Percentiles rank a stretch among this genome's conserved stretches.
Evolutionary conservation across 1,140 invertebrate species (phyloP).

Genomic region (Pogonus chalceus): DNA sequence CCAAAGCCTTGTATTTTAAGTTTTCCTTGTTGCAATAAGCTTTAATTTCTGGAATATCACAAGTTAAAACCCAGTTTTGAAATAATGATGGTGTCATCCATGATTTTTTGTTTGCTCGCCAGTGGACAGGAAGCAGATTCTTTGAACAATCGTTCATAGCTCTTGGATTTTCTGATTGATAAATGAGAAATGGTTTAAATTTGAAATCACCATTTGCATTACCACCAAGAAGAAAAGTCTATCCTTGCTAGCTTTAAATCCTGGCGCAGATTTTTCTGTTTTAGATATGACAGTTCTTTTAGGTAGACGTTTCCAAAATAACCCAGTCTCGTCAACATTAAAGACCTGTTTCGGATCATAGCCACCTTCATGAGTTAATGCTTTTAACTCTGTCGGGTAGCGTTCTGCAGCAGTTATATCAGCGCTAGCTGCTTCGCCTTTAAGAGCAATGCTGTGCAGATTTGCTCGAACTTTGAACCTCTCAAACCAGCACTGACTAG

Average conservation of each 20-base stretch:
- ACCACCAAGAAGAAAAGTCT: slow-evolving; percentile 34
- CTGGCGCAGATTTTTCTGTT: slow-evolving; percentile 31
- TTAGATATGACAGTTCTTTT: slow-evolving; percentile 32
- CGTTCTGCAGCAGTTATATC: slow-evolving; percentile 26
- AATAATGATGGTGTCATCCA: slow-evolving; percentile 34
- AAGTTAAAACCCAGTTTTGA: slow-evolving; percentile 31
- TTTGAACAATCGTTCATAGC: slow-evolving; percentile 26
- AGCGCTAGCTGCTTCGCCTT: slow-evolving; percentile 28
- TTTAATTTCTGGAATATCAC: slow-evolving; percentile 28
- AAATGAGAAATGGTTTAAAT: slow-evolving; percentile 38
- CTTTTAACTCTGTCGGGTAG: slow-evolving; percentile 12
- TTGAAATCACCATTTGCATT: slow-evolving; percentile 35
- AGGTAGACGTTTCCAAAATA: slow-evolving; percentile 41
- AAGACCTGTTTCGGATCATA: slow-evolving; percentile 33
- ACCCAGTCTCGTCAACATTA: slow-evolving; percentile 34
- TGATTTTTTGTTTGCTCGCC: slow-evolving; percentile 34
- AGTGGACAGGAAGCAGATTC: slow-evolving; percentile 32
- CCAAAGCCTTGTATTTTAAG: slow-evolving; percentile 16
- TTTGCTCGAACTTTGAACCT: slow-evolving; percentile 29
- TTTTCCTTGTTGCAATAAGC: slow-evolving; percentile 19
- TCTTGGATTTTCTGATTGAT: slow-evolving; percentile 32
- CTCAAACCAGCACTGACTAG: slow-evolving; percentile 33
- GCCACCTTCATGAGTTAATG: slow-evolving; percentile 23
- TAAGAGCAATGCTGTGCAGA: slow-evolving; percentile 27
- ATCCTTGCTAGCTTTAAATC: slow-evolving; percentile 37